Evolutionary conservation across 2,888 invertebrate species (phyloP).

Genomic region (Leucophenga maculata): DNA sequence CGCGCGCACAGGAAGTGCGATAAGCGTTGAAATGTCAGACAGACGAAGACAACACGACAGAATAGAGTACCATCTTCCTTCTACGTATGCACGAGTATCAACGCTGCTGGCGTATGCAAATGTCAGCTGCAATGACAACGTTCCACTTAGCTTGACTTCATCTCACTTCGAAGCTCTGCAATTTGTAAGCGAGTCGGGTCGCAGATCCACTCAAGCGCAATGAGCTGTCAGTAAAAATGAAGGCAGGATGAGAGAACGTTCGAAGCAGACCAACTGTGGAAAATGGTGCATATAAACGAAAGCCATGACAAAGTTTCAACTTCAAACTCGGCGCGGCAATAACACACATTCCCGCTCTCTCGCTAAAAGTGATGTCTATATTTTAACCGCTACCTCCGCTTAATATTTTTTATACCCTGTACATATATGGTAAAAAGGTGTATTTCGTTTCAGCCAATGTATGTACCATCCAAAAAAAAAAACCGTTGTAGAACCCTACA

Average conservation of each 20-base stretch:
- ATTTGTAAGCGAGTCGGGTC: neutral
- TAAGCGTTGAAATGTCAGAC: constrained; percentile 56
- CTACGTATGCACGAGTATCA: neutral
- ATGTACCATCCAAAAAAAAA: neutral
- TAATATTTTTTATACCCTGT: no score
- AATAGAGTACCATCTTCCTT: no score
- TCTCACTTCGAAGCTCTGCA: neutral
- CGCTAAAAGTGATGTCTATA: no score
- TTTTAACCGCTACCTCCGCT: no score
- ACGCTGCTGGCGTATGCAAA: constrained; percentile 17
- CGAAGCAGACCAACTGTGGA: neutral
- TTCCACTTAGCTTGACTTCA: neutral
- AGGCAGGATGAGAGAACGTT: neutral
- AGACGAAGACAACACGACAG: neutral
- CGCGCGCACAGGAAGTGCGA: constrained; percentile 47
- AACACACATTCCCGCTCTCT: no score
- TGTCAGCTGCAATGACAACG: constrained; percentile 14
- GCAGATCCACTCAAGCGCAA: constrained; percentile 17
- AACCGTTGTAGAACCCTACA: no score
- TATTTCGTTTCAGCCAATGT: no score
- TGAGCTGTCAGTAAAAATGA: constrained; percentile 13
- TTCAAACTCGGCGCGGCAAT: no score
- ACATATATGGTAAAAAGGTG: no score
- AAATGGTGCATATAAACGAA: constrained; percentile 19
- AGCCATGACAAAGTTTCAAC: constrained; percentile 14